Percentiles rank a stretch among this genome's conserved stretches.
Conservation (phyloP, 2,797 vertebrate species). For the Neosalanx taihuensis region DNA sequence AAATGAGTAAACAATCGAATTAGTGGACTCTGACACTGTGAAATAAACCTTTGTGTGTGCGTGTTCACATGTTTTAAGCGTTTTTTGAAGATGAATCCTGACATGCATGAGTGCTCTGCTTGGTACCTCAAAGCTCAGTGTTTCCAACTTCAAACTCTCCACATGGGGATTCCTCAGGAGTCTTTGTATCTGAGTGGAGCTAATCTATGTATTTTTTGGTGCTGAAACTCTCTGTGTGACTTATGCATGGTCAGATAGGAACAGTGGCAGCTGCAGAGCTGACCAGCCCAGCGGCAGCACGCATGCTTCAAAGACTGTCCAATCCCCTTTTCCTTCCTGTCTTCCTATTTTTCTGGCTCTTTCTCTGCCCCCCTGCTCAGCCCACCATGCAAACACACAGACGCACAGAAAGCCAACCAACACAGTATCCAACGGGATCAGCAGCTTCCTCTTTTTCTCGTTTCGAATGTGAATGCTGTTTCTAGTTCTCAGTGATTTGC, state of each 20-base stretch:
- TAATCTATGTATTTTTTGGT: not conserved
- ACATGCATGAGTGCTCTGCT: not conserved
- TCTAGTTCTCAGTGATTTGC: slow-evolving; percentile 49
- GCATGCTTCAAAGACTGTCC: slow-evolving; percentile 7
- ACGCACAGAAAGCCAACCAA: slow-evolving; percentile 8
- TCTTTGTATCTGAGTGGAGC: not conserved
- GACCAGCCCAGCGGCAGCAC: not conserved
- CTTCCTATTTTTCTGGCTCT: not conserved
- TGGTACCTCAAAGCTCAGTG: not conserved
- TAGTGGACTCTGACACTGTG: not conserved
- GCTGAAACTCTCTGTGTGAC: not conserved
- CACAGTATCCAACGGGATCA: slow-evolving; percentile 15
- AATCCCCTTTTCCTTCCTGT: not conserved
- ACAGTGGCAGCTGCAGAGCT: not conserved
- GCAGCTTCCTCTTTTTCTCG: slow-evolving; percentile 36
- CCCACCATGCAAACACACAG: not conserved
- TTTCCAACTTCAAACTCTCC: not conserved
- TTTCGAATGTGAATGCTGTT: slow-evolving; percentile 55
- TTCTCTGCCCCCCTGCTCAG: not conserved
- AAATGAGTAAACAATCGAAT: slow-evolving; percentile 22
- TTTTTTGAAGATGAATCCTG: not conserved
- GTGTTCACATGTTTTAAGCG: not conserved
- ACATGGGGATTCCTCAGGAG: not conserved
- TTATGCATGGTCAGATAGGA: slow-evolving; percentile 14
- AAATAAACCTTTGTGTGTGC: not conserved